Conservation (phyloP, 2,888 invertebrate genomes). For the Dastarcus helophoroides region DNA sequence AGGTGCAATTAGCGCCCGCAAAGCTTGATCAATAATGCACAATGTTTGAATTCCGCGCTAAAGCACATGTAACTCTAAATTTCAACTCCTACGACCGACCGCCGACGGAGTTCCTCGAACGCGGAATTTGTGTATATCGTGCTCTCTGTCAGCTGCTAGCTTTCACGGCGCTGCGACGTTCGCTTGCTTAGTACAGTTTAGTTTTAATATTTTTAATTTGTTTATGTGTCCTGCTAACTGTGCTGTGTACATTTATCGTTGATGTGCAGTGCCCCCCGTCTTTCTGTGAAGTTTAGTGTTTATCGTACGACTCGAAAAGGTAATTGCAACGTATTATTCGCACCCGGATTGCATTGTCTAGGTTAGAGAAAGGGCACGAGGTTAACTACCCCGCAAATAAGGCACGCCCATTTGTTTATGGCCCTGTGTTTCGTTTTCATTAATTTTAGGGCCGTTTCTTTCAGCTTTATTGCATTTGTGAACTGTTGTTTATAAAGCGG, state of each 20-base stretch:
- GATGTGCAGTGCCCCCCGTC: constrained; percentile 23
- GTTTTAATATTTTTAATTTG: constrained; percentile 36
- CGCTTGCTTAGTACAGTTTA: constrained; percentile 39
- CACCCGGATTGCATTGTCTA: too few relatives aligned
- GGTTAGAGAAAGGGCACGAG: too few relatives aligned
- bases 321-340: too few relatives aligned
- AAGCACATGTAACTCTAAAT: constrained; percentile 11
- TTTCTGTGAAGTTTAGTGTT: too few relatives aligned
- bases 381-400: too few relatives aligned
- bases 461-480: too few relatives aligned
- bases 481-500: too few relatives aligned
- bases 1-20: constrained; percentile 23
- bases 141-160: constrained; percentile 56
- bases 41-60: constrained; percentile 28
- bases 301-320: too few relatives aligned
- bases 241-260: constrained; percentile 29
- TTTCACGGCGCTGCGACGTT: constrained; percentile 52
- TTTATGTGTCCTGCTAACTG: constrained; percentile 37
- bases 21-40: constrained; percentile 32
- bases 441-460: too few relatives aligned
- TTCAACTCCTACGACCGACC: background rate
- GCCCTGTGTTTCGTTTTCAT: too few relatives aligned
- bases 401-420: too few relatives aligned
- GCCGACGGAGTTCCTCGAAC: background rate
- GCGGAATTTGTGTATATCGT: constrained; percentile 16